A percentile compares a stretch with the other conserved stretches of the same genome.
Conservation (phyloP, 2,888 invertebrate genomes). For the Agrypnus murinus region DNA sequence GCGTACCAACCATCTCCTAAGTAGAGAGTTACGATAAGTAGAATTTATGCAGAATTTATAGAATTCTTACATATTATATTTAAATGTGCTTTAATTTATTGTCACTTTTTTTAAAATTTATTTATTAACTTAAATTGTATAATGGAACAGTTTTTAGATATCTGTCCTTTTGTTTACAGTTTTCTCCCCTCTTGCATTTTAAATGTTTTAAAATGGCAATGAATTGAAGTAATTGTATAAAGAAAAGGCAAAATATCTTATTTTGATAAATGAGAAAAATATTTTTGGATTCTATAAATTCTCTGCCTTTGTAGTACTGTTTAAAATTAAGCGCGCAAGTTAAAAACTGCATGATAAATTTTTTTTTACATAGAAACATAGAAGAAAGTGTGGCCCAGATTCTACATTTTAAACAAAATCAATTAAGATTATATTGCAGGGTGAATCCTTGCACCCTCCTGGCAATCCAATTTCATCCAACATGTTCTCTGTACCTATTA, state of each 20-base stretch:
- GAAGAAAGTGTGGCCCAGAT: too few relatives aligned
- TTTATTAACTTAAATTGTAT: constrained; percentile 24
- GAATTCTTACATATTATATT: constrained; percentile 47
- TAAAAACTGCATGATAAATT: constrained; percentile 45
- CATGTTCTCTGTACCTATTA: too few relatives aligned
- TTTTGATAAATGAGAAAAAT: constrained; percentile 13
- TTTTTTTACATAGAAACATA: too few relatives aligned
- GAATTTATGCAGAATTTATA: constrained; percentile 43
- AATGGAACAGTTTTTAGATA: too few relatives aligned
- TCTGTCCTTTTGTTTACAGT: background rate
- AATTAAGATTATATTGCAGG: too few relatives aligned
- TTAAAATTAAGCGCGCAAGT: constrained; percentile 46
- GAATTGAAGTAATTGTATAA: too few relatives aligned
- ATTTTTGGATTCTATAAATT: constrained; percentile 49
- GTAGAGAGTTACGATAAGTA: constrained; percentile 71
- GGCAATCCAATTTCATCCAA: too few relatives aligned
- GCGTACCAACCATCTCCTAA: constrained; percentile 90
- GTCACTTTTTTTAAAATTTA: constrained; percentile 40
- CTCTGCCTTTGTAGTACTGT: constrained; percentile 43
- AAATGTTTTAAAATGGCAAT: background rate
- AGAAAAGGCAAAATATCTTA: too few relatives aligned
- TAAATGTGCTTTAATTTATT: constrained; percentile 22
- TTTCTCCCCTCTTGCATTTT: too few relatives aligned
- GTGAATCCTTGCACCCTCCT: too few relatives aligned
- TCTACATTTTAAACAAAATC: too few relatives aligned